phyloP scores from a whole-genome alignment of 2,113 vertebrate species.

The Rutilus rutilus region DNA sequence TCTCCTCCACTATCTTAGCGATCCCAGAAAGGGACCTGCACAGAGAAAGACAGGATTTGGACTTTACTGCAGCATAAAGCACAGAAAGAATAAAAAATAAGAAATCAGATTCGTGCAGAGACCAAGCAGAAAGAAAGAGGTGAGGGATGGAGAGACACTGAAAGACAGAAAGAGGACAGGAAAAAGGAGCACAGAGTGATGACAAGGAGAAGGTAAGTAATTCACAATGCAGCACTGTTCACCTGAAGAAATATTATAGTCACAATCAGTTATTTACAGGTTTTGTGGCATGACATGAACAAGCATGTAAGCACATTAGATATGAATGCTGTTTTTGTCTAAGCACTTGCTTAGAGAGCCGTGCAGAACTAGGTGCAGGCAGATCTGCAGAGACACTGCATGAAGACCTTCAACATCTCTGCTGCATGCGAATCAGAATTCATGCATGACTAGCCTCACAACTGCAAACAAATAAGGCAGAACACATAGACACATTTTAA shows the following conservation, averaged over 20 bases:
- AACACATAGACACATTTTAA: not conserved
- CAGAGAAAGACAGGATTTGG: conserved; percentile 14
- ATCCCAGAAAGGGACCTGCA: conserved; percentile 22
- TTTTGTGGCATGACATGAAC: not conserved
- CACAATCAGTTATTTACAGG: not conserved
- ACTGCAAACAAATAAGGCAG: not conserved
- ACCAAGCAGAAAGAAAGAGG: not conserved
- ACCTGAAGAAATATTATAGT: not conserved
- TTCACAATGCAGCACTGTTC: conserved; percentile 34
- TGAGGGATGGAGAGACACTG: conserved; percentile 21
- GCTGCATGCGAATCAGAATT: not conserved
- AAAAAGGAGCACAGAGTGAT: conserved; percentile 43
- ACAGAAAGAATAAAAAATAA: not conserved
- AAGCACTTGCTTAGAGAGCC: not conserved
- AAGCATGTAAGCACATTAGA: not conserved
- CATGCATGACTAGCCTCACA: not conserved
- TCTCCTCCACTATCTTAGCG: conserved; percentile 12
- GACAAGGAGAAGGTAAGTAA: conserved; percentile 56
- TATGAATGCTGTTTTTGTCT: not conserved
- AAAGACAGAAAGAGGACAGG: conserved; percentile 19
- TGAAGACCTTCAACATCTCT: conserved; percentile 20
- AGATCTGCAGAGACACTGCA: conserved; percentile 38
- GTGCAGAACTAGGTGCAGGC: not conserved
- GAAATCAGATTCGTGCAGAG: not conserved
- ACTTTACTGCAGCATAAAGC: conserved; percentile 15